Base-by-base conservation (phyloP, 2,113 vertebrate genomes). In the Crotalus tigris region DNA sequence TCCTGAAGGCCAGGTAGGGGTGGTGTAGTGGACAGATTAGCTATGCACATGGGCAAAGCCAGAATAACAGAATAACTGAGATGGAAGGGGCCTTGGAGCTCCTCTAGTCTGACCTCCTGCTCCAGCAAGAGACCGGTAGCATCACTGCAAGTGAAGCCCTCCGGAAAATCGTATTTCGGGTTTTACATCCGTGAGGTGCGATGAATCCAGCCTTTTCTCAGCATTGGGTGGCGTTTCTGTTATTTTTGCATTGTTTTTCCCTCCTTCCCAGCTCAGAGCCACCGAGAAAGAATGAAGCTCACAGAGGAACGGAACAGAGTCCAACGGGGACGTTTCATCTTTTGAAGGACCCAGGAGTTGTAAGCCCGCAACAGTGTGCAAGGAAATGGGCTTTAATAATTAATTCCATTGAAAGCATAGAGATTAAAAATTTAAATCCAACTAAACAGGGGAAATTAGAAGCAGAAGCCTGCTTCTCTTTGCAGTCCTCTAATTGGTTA, bases 381-480 rank as follows among this genome's bases (percentile, higher is more conserved):
- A 85, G 89, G 87, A 95, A 94, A 89, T 7, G 15, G 15, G 11
- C n/a, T 95, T 96, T 89, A 92, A 95, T 94, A 90, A 95, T 91
- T 92, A 92, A 94, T 88, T 7, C 24, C 89, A 53, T 23, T 89
- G 51, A 93, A 93, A 86, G 12, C 5, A n/a, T 53, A 19, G 91
- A 94, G 64, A 94, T 94, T 91, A 96, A 96, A 94, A 91, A 91
- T 94, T 95, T 86, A 95, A 95, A 90, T 53, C 58, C 53, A 85
- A 85, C 90, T 93, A 61, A 94, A 93, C 9, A 0, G 17, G 93
- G 92, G 53, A 87, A 90, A 92, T 94, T 92, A 87, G 57, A 87
- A 94, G 39, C 92, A 81, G 1, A 57, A 26, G 33, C 64, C 91
- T 49, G 13, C 26, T 59, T 49, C 54, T 57, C 91, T 92, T 92